Evolutionary conservation across 2,113 vertebrate genomes (phyloP).

Genomic region (Thalassarche chlororhynchos): DNA sequence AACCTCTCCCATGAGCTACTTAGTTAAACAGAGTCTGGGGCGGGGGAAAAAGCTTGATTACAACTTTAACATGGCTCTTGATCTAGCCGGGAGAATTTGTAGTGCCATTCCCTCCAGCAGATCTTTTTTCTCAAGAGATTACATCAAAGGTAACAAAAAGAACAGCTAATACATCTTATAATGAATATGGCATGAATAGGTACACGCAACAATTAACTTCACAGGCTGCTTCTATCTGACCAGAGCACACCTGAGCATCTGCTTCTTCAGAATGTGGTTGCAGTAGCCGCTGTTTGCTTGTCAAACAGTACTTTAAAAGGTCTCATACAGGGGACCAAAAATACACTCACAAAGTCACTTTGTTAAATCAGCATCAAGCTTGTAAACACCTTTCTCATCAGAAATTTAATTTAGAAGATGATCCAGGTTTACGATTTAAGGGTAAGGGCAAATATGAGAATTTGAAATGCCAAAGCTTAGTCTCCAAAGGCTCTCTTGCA

Average conservation of each 20-base stretch:
- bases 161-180: constrained; percentile 15
- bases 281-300: background rate
- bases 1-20: constrained; percentile 57
- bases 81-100: constrained; percentile 28
- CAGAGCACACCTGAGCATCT: background rate
- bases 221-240: background rate
- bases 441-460: background rate
- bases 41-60: constrained; percentile 4
- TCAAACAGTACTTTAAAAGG: background rate
- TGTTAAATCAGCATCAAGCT: background rate
- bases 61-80: background rate
- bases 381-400: background rate
- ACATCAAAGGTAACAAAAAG: constrained; percentile 45
- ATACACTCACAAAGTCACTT: background rate
- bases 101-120: background rate
- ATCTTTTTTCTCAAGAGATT: constrained; percentile 21
- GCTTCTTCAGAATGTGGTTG: background rate
- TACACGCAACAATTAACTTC: background rate
- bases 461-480: background rate
- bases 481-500: background rate
- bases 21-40: background rate
- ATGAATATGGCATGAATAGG: background rate
- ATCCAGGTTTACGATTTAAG: background rate
- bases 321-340: background rate
- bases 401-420: background rate